These are phyloP conservation scores for Oenanthe melanoleuca DNA, from an alignment of 2,113 vertebrate genomes.

Conservation along the genomic window DNA sequence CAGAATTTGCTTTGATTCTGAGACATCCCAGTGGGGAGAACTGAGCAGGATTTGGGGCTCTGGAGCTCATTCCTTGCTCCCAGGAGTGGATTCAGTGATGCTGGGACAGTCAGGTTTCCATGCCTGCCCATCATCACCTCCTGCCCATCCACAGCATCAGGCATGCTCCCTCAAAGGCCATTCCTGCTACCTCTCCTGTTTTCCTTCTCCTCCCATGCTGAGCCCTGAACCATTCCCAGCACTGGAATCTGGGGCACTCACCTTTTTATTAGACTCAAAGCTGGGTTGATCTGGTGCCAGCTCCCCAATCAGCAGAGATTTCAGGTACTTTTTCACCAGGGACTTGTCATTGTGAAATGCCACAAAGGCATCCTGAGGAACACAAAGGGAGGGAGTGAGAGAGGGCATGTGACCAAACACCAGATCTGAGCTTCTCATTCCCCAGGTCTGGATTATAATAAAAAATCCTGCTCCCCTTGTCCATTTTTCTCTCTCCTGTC, in stretches of 20 bases:
- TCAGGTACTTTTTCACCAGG: constrained; percentile 78
- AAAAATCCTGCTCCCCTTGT: not conserved
- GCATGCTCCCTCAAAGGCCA: accelerated
- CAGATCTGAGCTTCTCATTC: not conserved
- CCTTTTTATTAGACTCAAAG: constrained; percentile 79
- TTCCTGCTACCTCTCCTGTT: not conserved
- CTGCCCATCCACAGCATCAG: not conserved
- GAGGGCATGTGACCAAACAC: accelerated
- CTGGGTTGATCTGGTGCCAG: constrained; percentile 79
- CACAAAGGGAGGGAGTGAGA: not conserved
- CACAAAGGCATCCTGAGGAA: constrained; percentile 76
- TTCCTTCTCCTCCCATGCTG: not conserved
- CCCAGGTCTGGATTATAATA: not conserved
- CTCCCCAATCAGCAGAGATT: constrained; percentile 77
- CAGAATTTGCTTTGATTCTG: not conserved
- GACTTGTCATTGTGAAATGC: constrained; percentile 77
- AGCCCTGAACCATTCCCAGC: not conserved
- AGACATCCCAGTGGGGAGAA: not conserved
- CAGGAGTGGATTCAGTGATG: not conserved
- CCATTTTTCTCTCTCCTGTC: not conserved
- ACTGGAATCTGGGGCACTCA: constrained; percentile 52
- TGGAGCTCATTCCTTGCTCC: not conserved
- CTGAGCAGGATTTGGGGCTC: not conserved
- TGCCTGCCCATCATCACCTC: not conserved
- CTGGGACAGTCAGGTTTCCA: not conserved